phyloP scores from a whole-genome alignment of 2,113 vertebrate genomes.

The Epinephelus cyanopodus region DNA sequence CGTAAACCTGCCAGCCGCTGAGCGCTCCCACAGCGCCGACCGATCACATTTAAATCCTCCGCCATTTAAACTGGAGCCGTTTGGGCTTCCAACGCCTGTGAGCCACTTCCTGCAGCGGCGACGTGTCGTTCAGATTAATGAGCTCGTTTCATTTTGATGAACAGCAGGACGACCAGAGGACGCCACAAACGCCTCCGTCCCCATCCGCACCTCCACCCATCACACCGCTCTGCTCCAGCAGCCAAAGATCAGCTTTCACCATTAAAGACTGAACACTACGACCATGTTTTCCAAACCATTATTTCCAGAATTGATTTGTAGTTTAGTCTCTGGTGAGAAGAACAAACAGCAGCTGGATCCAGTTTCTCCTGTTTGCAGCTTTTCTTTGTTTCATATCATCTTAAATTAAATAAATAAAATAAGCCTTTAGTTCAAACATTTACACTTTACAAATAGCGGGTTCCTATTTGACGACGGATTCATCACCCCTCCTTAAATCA shows the following conservation, averaged over 20 bases:
- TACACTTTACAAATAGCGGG: neutral
- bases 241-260: conserved; percentile 12
- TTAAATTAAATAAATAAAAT: too few relatives aligned
- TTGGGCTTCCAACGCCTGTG: neutral
- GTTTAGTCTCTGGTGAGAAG: neutral
- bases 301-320: neutral
- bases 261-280: neutral
- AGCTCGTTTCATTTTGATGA: conserved; percentile 45
- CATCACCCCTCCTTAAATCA: too few relatives aligned
- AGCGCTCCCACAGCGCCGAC: conserved; percentile 9
- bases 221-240: neutral
- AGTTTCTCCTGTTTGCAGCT: neutral
- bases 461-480: too few relatives aligned
- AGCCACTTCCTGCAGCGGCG: conserved; percentile 11
- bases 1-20: conserved; percentile 42
- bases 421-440: neutral
- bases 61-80: neutral
- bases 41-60: neutral
- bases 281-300: neutral
- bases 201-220: neutral
- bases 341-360: neutral
- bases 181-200: neutral
- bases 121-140: conserved; percentile 30
- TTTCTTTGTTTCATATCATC: too few relatives aligned
- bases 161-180: conserved; percentile 44